Percentiles rank a stretch among this genome's conserved stretches.
Evolutionary conservation across 2,797 vertebrate species (phyloP).

Genomic region (Mastacembelus armatus): DNA sequence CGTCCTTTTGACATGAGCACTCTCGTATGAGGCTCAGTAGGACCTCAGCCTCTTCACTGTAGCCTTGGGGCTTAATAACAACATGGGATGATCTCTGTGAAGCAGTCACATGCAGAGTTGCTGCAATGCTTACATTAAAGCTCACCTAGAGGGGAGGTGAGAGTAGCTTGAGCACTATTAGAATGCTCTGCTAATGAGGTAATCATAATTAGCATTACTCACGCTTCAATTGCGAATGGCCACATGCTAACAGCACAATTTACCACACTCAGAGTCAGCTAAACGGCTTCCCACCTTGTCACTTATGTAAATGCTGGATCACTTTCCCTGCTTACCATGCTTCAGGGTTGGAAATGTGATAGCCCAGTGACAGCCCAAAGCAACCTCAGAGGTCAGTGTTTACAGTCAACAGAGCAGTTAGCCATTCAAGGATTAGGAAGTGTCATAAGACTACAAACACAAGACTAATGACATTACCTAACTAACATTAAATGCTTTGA

Average conservation of each 20-base stretch:
- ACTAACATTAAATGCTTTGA: constrained; percentile 41
- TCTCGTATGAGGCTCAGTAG: constrained; percentile 53
- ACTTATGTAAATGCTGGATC: constrained; percentile 47
- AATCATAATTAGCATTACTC: constrained; percentile 62
- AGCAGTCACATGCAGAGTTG: constrained; percentile 34
- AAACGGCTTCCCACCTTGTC: constrained; percentile 29
- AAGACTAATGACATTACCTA: constrained; percentile 53
- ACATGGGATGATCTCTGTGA: constrained; percentile 21
- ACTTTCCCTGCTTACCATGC: constrained; percentile 21
- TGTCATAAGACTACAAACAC: constrained; percentile 35
- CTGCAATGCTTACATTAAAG: constrained; percentile 50
- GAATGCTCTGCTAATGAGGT: constrained; percentile 54
- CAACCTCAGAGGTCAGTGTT: constrained; percentile 65
- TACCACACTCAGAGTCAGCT: constrained; percentile 31
- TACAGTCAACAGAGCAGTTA: constrained; percentile 53
- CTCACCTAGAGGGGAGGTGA: constrained; percentile 52
- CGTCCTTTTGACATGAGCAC: constrained; percentile 59
- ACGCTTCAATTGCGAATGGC: constrained; percentile 18
- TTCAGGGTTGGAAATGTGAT: constrained; percentile 47
- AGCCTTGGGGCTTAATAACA: constrained; percentile 60
- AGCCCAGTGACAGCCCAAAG: constrained; percentile 50
- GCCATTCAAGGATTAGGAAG: constrained; percentile 46
- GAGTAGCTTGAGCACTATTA: constrained; percentile 33
- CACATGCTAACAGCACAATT: constrained; percentile 52
- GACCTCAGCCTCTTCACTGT: constrained; percentile 46